These are phyloP conservation scores for Silurus asotus DNA, from an alignment of 2,113 vertebrate species.

Conservation along the genomic window DNA sequence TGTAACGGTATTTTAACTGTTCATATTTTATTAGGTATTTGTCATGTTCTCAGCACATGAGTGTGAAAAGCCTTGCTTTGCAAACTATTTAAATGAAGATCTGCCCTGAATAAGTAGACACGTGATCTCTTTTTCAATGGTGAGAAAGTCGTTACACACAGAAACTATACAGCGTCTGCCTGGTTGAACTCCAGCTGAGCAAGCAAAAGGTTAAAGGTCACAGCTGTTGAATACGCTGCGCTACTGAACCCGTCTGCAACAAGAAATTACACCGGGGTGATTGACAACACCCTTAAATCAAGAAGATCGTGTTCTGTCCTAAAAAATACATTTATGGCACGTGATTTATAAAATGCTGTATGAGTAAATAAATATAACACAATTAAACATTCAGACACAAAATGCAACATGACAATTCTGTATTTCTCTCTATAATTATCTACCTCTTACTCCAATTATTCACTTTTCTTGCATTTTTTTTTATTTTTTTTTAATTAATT, in stretches of 20 bases:
- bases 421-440: neutral
- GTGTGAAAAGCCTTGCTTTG: neutral
- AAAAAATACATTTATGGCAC: neutral
- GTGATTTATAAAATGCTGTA: neutral
- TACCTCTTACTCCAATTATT: neutral
- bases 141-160: neutral
- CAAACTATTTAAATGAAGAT: neutral
- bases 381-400: neutral
- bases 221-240: constrained; percentile 13
- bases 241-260: constrained; percentile 14
- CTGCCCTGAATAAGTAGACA: neutral
- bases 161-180: neutral
- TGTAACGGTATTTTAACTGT: constrained; percentile 29
- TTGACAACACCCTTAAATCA: neutral
- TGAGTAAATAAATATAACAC: neutral
- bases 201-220: constrained; percentile 56
- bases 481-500: no score
- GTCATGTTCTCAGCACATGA: neutral
- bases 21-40: constrained; percentile 9
- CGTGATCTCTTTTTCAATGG: neutral
- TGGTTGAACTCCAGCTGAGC: constrained; percentile 27
- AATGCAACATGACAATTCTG: neutral
- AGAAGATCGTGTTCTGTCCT: neutral
- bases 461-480: neutral
- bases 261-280: neutral